Conservation (phyloP, 2,888 invertebrate genomes). For the Microctonus aethiopoides region DNA sequence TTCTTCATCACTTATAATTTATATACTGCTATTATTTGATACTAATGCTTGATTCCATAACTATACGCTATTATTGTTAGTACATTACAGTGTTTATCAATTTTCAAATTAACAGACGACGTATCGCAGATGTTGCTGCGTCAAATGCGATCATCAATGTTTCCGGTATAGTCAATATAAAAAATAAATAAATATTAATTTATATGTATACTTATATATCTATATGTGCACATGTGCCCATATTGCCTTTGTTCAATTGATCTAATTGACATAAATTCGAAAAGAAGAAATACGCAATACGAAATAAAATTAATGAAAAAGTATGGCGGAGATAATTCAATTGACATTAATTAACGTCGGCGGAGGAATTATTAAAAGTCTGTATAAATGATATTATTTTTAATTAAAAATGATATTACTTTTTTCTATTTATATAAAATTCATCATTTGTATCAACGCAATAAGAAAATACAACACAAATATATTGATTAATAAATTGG, state of each 20-base stretch:
- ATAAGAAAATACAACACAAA: no score
- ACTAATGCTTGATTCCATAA: background rate
- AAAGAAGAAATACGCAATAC: background rate
- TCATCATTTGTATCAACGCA: no score
- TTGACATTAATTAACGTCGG: background rate
- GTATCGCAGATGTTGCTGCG: constrained; percentile 14
- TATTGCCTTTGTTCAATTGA: background rate
- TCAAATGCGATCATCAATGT: background rate
- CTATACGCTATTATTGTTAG: background rate
- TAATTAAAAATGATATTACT: background rate
- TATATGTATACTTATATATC: background rate
- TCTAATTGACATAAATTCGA: background rate
- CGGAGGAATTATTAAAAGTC: background rate
- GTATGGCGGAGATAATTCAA: background rate
- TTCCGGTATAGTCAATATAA: no score
- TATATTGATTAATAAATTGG: no score
- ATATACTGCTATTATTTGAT: background rate
- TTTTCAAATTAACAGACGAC: constrained; percentile 9
- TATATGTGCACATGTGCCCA: background rate
- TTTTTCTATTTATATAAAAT: background rate
- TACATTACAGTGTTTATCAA: constrained; percentile 1
- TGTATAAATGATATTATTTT: background rate
- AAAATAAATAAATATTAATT: no score
- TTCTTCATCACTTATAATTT: constrained; percentile 28
- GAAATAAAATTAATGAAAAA: background rate